Conservation (phyloP, 2,888 invertebrate species). For the Tetheella fluctuosa region DNA sequence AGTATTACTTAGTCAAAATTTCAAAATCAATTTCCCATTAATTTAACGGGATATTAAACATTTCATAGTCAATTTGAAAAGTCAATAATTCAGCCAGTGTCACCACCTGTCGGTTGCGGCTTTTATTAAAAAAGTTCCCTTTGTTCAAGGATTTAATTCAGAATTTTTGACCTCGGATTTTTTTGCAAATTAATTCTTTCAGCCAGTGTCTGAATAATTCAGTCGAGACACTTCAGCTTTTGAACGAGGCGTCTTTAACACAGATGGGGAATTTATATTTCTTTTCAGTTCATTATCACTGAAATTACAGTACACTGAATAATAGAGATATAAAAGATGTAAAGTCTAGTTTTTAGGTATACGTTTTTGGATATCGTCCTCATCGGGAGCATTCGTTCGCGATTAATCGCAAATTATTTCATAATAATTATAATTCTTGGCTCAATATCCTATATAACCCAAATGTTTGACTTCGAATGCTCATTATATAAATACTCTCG, state of each 20-base stretch:
- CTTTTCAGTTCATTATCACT: not conserved
- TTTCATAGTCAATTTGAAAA: conserved; percentile 55
- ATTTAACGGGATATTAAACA: conserved; percentile 37
- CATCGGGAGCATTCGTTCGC: too few species aligned
- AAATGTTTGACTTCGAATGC: too few species aligned
- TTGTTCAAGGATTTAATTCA: conserved; percentile 62
- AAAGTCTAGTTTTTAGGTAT: too few species aligned
- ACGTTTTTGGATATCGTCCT: too few species aligned
- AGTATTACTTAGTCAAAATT: not conserved
- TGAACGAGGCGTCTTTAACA: conserved; percentile 9
- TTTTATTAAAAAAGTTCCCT: conserved; percentile 76
- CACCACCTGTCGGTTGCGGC: conserved; percentile 64
- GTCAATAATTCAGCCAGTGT: conserved; percentile 64
- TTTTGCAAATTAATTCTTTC: conserved; percentile 45
- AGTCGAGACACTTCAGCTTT: conserved; percentile 10
- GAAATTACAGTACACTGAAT: not conserved
- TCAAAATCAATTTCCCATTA: not conserved
- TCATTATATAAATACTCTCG: too few species aligned
- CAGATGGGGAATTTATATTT: conserved; percentile 7
- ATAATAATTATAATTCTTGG: too few species aligned
- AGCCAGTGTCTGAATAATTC: conserved; percentile 32
- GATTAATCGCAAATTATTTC: too few species aligned
- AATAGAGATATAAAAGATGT: too few species aligned
- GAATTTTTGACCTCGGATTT: conserved; percentile 49
- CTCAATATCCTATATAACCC: too few species aligned